Evolutionary conservation across 2,797 vertebrate species (phyloP).

Genomic region (Tokudaia tokunoshimensis): DNA sequence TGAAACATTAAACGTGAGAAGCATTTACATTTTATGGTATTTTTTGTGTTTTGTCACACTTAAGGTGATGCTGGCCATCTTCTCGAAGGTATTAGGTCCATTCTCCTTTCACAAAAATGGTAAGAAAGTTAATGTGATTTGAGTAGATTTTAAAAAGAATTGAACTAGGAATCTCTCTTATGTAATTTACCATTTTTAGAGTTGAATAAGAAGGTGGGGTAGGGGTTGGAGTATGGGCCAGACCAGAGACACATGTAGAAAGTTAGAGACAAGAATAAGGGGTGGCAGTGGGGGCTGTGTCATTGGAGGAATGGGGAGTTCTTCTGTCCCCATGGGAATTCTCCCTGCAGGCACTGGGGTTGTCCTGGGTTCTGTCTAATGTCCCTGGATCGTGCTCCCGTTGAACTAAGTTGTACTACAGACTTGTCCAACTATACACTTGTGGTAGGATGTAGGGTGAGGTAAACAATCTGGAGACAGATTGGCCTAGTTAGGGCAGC

Average conservation of each 20-base stretch:
- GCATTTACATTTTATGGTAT: slow-evolving; percentile 42
- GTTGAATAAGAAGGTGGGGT: neutral
- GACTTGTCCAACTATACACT: neutral
- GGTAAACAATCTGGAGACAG: neutral
- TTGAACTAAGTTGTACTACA: neutral
- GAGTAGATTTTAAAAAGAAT: slow-evolving; percentile 7
- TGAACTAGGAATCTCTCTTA: neutral
- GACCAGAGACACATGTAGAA: neutral
- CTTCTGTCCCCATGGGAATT: neutral
- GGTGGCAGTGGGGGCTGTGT: neutral
- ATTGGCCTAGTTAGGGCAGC: neutral
- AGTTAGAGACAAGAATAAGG: neutral
- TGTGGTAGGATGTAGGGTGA: neutral
- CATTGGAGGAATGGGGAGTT: neutral
- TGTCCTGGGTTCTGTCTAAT: neutral
- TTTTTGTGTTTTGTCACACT: neutral
- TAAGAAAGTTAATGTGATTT: neutral
- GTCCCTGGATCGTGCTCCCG: neutral
- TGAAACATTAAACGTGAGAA: neutral
- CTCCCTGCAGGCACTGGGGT: neutral
- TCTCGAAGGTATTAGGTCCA: slow-evolving; percentile 9
- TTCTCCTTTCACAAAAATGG: neutral
- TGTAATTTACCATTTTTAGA: neutral
- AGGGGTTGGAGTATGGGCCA: neutral
- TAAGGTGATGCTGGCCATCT: neutral